Base-by-base conservation (phyloP, 2,797 vertebrate species). In the Micropoecilia bifurca region DNA sequence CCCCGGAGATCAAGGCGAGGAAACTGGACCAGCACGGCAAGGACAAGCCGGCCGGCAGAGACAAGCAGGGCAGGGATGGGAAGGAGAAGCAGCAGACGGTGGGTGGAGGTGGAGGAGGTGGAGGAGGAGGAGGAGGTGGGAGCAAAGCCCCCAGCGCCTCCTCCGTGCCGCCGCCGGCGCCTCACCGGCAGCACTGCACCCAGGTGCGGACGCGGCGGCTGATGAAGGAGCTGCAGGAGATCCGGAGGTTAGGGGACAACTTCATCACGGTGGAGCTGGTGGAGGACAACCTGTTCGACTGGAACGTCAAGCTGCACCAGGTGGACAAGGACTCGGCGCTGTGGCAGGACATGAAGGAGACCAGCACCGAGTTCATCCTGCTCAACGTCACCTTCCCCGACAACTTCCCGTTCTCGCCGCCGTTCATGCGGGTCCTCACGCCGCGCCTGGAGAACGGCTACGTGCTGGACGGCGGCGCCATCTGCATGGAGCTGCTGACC, bases 311-410 rank as follows among this genome's bases (percentile, higher is more conserved):
- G 96, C 96, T 99, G 95, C 98, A 99, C 96, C 99, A 99, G 94
- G 98, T 99, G 95, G 99, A 99, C 96, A 98, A 99, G 95, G 99
- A 99, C 96, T 99, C 99, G 76, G 98, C 98, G 92, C 97, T 99
- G 91, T 99, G 98, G 98, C 99, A 99, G 98, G 99, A 99, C 97
- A 99, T 99, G 99, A 99, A 99, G 96, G 99, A 99, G 94, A 99
- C 99, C 88, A 97, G 97, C 97, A 99, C 98, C 81, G 99, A 99
- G 95, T 99, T 95, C 95, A 99, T 99, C 89, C 94, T 99, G 88
- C 98, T 99, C 88, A 99, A 99, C 94, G 98, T 99, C 95, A 97
- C 97, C 94, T 99, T 99, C 95, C 99, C 99, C 59, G 99, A 99
- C 88, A 99, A 99, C 95, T 99, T 99, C 93, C 99, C 99, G 84